Percentiles rank a stretch among this genome's conserved stretches.
phyloP scores from a whole-genome alignment of 2,797 vertebrate species.

The Silurus lanzhouensis region DNA sequence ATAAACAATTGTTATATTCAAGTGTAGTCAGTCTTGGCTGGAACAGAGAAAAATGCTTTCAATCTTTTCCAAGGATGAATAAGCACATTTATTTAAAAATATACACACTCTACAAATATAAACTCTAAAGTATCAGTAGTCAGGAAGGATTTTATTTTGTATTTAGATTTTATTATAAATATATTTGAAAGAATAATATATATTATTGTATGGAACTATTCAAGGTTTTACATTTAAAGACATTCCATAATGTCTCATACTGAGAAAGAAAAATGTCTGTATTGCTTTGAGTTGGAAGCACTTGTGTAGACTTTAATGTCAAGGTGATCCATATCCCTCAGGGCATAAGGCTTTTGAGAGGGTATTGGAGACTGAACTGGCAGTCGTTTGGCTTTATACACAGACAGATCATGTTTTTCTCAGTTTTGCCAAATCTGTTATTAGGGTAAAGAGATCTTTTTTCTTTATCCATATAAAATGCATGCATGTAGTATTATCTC shows the following conservation, averaged over 20 bases:
- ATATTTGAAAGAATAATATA: too few species aligned
- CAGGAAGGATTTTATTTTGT: not conserved
- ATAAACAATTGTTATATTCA: not conserved
- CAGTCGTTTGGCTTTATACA: slow-evolving; percentile 50
- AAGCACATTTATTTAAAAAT: not conserved
- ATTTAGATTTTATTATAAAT: not conserved
- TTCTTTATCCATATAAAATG: too few species aligned
- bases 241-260: not conserved
- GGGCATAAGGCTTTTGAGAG: slow-evolving; percentile 13
- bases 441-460: slow-evolving; percentile 37
- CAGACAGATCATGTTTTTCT: slow-evolving; percentile 35
- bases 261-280: slow-evolving; percentile 5
- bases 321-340: slow-evolving; percentile 36
- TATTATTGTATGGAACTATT: too few species aligned
- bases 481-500: not conserved
- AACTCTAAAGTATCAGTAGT: not conserved
- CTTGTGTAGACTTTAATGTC: slow-evolving; percentile 6
- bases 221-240: too few species aligned
- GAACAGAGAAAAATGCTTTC: not conserved
- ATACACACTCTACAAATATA: not conserved
- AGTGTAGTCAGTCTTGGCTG: not conserved
- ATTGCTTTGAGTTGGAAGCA: not conserved
- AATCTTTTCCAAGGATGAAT: not conserved
- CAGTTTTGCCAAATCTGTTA: slow-evolving; percentile 39
- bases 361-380: slow-evolving; percentile 24